phyloP scores from a whole-genome alignment of 2,797 vertebrate genomes.

The Picus viridis region DNA sequence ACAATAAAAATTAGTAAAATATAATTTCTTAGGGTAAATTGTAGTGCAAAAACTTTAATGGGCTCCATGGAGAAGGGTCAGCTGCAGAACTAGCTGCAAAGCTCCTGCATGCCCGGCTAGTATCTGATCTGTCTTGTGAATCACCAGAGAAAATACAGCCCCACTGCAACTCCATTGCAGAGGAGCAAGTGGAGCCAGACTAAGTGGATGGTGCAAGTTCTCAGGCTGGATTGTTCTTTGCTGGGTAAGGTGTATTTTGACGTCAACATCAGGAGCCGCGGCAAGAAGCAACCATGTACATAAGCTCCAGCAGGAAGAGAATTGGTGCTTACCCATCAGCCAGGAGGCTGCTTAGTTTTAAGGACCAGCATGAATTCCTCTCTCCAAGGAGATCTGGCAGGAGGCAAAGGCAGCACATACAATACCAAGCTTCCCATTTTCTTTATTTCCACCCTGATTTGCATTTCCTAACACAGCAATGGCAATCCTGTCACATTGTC shows the following conservation, averaged over 20 bases:
- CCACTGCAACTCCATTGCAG: background rate
- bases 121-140: background rate
- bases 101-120: background rate
- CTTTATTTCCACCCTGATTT: conserved; percentile 2
- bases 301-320: background rate
- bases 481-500: background rate
- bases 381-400: background rate
- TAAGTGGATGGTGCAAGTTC: background rate
- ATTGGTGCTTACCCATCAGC: background rate
- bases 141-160: accelerated
- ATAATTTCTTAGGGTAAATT: conserved; percentile 16
- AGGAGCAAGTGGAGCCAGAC: background rate
- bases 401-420: background rate
- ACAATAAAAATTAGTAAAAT: background rate
- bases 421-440: background rate
- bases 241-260: background rate
- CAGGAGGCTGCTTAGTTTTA: background rate
- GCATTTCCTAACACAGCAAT: background rate
- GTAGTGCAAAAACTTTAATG: conserved; percentile 33
- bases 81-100: background rate
- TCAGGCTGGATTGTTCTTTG: background rate
- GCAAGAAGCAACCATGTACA: background rate
- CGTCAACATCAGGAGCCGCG: background rate
- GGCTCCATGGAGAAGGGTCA: conserved; percentile 40
- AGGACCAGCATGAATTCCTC: background rate